phyloP scores from a whole-genome alignment of 1,140 invertebrate genomes.

The Bombus affinis region DNA sequence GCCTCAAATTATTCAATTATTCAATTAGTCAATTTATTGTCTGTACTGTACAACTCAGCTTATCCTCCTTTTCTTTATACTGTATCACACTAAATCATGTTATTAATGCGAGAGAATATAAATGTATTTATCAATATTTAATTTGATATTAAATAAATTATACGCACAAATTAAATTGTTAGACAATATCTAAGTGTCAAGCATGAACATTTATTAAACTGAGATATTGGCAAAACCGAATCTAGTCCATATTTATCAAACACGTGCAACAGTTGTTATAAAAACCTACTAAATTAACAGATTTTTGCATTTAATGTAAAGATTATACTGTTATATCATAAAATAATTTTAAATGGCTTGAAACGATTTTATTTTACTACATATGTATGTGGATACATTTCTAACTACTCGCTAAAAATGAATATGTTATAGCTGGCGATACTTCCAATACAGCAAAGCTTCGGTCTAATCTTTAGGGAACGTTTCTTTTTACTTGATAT shows the following conservation, averaged over 20 bases:
- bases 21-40: background rate
- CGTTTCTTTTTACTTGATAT: constrained; percentile 85
- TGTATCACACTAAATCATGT: background rate
- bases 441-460: constrained; percentile 85
- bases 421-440: constrained; percentile 81
- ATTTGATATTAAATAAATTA: too few relatives aligned
- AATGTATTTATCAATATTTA: too few relatives aligned
- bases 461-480: constrained; percentile 86
- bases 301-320: too few relatives aligned
- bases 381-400: background rate
- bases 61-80: background rate
- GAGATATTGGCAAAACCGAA: too few relatives aligned
- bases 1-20: background rate
- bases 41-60: background rate
- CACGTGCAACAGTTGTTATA: background rate
- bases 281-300: too few relatives aligned
- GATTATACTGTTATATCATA: background rate
- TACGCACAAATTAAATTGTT: too few relatives aligned
- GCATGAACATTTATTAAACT: too few relatives aligned
- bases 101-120: too few relatives aligned
- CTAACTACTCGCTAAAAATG: background rate
- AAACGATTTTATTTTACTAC: background rate
- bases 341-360: background rate
- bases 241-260: too few relatives aligned
- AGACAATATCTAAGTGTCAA: too few relatives aligned